Conservation (phyloP, 2,888 invertebrate genomes). For the Aleiodes leptofemur region DNA sequence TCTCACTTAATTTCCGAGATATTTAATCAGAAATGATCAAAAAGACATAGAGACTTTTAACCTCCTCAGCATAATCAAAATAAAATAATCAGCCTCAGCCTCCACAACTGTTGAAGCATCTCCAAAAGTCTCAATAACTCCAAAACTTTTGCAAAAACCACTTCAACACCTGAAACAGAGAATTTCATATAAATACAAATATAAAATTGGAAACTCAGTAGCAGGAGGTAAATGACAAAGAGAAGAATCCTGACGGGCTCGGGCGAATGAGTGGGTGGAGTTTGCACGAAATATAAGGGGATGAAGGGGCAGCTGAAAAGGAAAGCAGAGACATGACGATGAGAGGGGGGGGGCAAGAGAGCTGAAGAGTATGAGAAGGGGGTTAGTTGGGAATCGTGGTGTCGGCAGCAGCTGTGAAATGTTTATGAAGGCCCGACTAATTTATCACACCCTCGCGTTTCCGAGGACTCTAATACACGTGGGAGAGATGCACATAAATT, state of each 20-base stretch:
- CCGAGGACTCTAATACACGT: constrained; percentile 42
- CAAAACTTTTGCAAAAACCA: background rate
- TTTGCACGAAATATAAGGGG: constrained; percentile 21
- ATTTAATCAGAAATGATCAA: too few relatives aligned
- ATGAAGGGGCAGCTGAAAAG: background rate
- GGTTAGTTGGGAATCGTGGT: constrained; percentile 56
- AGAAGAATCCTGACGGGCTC: background rate
- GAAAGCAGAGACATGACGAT: constrained; percentile 18
- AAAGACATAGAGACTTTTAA: background rate
- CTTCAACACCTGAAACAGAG: background rate
- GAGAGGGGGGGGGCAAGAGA: constrained; percentile 38
- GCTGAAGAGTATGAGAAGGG: background rate
- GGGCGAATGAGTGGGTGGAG: constrained; percentile 2
- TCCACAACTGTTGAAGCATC: too few relatives aligned
- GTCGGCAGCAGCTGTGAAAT: constrained; percentile 74
- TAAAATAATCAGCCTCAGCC: too few relatives aligned
- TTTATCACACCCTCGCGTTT: constrained; percentile 66
- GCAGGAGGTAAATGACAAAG: background rate
- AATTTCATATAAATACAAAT: constrained; percentile 12
- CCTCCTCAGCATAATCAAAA: too few relatives aligned
- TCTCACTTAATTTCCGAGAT: too few relatives aligned
- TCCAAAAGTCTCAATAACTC: too few relatives aligned
- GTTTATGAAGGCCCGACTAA: constrained; percentile 74
- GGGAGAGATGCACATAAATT: constrained; percentile 37
- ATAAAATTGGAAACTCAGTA: constrained; percentile 11